Base-by-base conservation (phyloP, 2,888 invertebrate species). In the Papilio elwesi region DNA sequence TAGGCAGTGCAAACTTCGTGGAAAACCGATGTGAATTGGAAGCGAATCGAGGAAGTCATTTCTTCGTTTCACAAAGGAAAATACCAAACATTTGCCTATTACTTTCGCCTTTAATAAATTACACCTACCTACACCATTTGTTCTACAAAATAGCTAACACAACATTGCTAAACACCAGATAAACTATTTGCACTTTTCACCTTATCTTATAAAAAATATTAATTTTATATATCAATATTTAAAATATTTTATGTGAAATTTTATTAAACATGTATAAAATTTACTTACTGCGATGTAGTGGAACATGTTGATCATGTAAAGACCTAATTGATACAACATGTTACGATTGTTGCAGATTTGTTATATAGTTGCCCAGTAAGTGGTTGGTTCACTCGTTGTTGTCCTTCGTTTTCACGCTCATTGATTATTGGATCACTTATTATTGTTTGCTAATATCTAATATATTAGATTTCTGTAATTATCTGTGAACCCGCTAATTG, bases 321-420 rank as follows among this genome's bases (percentile, higher is more conserved):
- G 38, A 70, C 11, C 49, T 9, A 26, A 55, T 52, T 65, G 55
- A 74, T 65, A 63, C 72, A 75, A 65, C 70, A 77, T 76, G 75
- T 74, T 66, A 59, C 51, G 76, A 71, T 76, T 71, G 48, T 70
- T 63, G 74, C 78, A 68, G 52, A 77, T 76, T 74, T 82, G 80
- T 88, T 91, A 85, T 92, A 92, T 92, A 92, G 84, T 55, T 74
- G 75, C 71, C 67, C 71, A 73, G 70, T 79, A 78, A 78, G 80
- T 77, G 74, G 79, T 90, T 88, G 86, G 86, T 87, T 83, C 89
- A 90, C 86, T 82, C 81, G 79, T 76, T 74, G 78, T 76, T 82
- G 87, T 88, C 89, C 89, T 90, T 85, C 83, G 78, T 81, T 85
- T 87, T 89, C 87, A 91, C 91, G 90, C 89, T 89, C 79, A 87